Evolutionary conservation across 2,113 vertebrate species (phyloP).

Genomic region (Poicephalus meyeri): DNA sequence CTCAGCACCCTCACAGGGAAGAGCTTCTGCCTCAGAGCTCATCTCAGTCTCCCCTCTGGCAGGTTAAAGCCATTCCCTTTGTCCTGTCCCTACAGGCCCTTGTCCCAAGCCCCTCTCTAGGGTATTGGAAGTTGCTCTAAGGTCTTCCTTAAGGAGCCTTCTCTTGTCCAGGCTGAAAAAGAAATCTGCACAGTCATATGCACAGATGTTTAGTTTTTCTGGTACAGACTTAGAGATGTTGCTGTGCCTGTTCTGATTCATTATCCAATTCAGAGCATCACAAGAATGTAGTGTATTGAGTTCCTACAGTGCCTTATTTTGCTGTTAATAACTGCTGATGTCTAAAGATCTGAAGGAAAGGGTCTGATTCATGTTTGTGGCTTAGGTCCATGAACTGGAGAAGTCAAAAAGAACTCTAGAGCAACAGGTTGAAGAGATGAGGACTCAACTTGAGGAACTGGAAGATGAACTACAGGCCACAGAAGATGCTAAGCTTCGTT

Average conservation of each 20-base stretch:
- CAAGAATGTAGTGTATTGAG: not conserved
- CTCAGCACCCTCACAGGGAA: too few species aligned
- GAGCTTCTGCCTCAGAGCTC: not conserved
- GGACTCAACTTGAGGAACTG: constrained; percentile 94
- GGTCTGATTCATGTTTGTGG: not conserved
- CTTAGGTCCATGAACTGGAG: constrained; percentile 93
- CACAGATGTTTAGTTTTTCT: not conserved
- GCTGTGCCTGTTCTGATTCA: not conserved
- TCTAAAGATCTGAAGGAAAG: not conserved
- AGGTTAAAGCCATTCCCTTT: not conserved
- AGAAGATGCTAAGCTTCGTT: constrained; percentile 93
- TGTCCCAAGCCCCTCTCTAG: not conserved
- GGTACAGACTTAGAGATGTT: not conserved
- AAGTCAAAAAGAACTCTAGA: constrained; percentile 96
- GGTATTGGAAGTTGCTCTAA: not conserved
- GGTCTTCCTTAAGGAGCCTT: not conserved
- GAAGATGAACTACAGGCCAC: constrained; percentile 98
- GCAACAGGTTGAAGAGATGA: constrained; percentile 97
- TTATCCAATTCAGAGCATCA: not conserved
- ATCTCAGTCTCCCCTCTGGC: not conserved
- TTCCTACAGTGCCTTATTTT: not conserved
- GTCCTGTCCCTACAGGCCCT: not conserved
- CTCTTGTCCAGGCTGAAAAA: not conserved
- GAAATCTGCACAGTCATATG: not conserved
- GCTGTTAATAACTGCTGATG: not conserved